These are phyloP conservation scores for Neoscelio sp. DNA, from an alignment of 2,888 invertebrate species.

Conservation along the genomic window DNA sequence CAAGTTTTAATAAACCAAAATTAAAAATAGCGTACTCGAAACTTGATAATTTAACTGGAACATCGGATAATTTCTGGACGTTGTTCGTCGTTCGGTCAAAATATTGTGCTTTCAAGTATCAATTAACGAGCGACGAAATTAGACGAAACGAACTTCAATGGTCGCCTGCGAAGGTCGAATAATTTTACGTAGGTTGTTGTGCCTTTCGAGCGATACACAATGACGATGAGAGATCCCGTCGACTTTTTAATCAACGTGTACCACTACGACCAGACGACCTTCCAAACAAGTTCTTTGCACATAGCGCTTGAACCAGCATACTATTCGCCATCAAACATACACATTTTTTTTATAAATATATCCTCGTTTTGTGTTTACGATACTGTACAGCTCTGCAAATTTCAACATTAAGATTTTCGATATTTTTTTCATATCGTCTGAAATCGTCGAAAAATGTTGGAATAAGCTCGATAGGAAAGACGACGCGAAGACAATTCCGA, in stretches of 20 bases:
- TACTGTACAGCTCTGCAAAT: too few relatives aligned
- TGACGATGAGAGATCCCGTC: conserved; percentile 44
- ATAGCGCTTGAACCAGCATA: conserved; percentile 23
- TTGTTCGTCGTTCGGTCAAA: background rate
- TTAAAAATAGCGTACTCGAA: too few relatives aligned
- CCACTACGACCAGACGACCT: conserved; percentile 71
- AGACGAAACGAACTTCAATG: conserved; percentile 45
- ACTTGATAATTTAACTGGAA: too few relatives aligned
- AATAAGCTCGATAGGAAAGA: too few relatives aligned
- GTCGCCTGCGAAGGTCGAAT: conserved; percentile 36
- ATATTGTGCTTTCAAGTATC: conserved; percentile 20
- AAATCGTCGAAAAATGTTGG: too few relatives aligned
- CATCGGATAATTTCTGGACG: background rate
- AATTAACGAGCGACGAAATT: conserved; percentile 51
- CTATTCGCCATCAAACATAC: conserved; percentile 65
- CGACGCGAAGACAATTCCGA: too few relatives aligned
- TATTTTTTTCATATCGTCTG: too few relatives aligned
- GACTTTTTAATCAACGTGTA: conserved; percentile 53
- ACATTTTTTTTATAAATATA: conserved; percentile 19
- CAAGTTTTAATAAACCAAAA: too few relatives aligned
- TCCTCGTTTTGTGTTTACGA: too few relatives aligned
- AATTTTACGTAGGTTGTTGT: conserved; percentile 44
- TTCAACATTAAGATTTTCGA: too few relatives aligned
- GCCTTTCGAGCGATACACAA: conserved; percentile 42
- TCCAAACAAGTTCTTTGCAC: conserved; percentile 72